These are phyloP conservation scores for Eutrigla gurnardus DNA, from an alignment of 2,797 vertebrate species.

Conservation along the genomic window DNA sequence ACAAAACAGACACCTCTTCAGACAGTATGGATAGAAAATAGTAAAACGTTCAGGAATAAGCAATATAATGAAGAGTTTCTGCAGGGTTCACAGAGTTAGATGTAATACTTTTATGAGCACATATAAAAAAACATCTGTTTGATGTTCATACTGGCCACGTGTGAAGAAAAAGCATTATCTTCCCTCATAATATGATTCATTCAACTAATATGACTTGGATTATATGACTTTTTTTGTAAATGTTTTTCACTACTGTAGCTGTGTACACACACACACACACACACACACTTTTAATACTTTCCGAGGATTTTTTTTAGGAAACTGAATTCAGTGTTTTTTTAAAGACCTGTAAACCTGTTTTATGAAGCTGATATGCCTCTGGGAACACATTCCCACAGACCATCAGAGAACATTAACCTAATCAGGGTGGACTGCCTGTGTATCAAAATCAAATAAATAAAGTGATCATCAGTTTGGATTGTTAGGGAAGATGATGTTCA, in stretches of 20 bases:
- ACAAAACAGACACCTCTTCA: constrained; percentile 25
- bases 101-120: not conserved
- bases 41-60: not conserved
- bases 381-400: not conserved
- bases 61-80: not conserved
- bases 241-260: not conserved
- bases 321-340: not conserved
- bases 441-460: constrained; percentile 1
- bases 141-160: not conserved
- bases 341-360: not conserved
- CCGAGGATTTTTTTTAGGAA: not conserved
- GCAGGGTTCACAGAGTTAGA: not conserved
- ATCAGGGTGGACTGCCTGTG: not conserved
- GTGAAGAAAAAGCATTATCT: not conserved
- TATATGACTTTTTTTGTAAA: not conserved
- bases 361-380: not conserved
- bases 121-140: not conserved
- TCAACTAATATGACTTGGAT: not conserved
- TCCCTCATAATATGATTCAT: not conserved
- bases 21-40: not conserved
- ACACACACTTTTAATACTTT: no score
- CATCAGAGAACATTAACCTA: not conserved
- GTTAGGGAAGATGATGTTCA: not conserved
- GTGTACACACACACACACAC: not conserved
- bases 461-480: not conserved